Evolutionary conservation across 1,140 invertebrate species (phyloP), one percentile per base, ranked within the genome.

Genomic region (Heliconius congener): DNA sequence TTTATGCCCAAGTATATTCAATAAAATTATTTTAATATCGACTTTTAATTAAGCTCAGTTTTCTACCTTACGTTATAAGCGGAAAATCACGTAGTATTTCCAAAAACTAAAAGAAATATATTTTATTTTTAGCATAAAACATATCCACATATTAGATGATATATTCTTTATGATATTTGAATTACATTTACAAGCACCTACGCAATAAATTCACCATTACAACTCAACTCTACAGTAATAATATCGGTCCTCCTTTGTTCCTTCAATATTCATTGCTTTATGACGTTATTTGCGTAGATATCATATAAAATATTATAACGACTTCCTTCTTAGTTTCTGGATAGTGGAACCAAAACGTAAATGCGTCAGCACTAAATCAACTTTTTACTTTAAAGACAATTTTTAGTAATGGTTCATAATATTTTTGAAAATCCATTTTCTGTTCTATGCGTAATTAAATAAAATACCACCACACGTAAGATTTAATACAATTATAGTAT

Each of bases 221-320:
- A 13, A 39, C 37, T 71, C 27, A n/a, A 19, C 50, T 71, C 70
- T 81, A 70, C 39, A 77, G 79, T 18, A 77, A 77, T 77, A 72
- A 72, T 39, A 72, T 79, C 71, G 74, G 66, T 70, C 60, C 57
- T 82, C 77, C 82, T 85, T 85, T 85, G 84, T 85, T 85, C 84
- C 77, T 79, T 82, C 81, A 82, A 84, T 79, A 84, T 88, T 84
- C 82, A 86, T 87, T 85, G 86, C 82, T 88, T 88, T 88, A 87
- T 82, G 78, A 77, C 71, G 80, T 83, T 87, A 86, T 87, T 87
- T 84, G 83, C 82, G 76, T 80, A 74, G 79, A 86, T 85, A 76
- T 78, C 52, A 80, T 86, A 86, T 85, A 73, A 82, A 73, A 81
- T 82, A 87, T 73, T 76, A 81, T 82, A 82, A 82, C 81, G 77